These are phyloP conservation scores for Cossypha niveicapilla DNA, from an alignment of 2,797 vertebrate species.

Conservation along the genomic window DNA sequence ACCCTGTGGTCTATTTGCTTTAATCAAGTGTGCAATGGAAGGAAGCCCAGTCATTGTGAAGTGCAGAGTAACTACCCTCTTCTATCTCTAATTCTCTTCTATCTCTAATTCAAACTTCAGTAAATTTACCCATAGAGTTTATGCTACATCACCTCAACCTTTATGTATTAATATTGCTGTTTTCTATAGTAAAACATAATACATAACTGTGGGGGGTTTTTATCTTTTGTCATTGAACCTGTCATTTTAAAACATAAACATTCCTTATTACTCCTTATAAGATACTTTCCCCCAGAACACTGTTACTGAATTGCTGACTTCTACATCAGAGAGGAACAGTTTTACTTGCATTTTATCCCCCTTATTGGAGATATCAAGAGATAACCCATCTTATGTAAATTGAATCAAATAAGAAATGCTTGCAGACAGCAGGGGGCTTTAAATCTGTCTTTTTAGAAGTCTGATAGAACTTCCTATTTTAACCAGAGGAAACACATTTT, in stretches of 20 bases:
- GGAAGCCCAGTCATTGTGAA: background rate
- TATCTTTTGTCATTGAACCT: background rate
- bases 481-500: background rate
- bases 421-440: background rate
- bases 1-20: background rate
- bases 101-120: background rate
- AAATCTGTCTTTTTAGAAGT: background rate
- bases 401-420: conserved; percentile 5
- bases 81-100: background rate
- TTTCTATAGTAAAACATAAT: background rate
- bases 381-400: background rate
- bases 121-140: background rate
- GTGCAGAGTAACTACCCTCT: background rate
- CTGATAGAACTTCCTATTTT: background rate
- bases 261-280: background rate
- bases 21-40: background rate
- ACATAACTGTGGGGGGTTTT: rapidly evolving
- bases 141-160: background rate
- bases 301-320: background rate
- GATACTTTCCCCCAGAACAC: background rate
- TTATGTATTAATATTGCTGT: background rate
- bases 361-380: background rate
- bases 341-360: background rate
- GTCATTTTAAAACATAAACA: background rate
- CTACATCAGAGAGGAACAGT: background rate